Evolutionary conservation across 2,888 invertebrate species (phyloP), one percentile per base, ranked within the genome.

Genomic region (Cephalotes varians): DNA sequence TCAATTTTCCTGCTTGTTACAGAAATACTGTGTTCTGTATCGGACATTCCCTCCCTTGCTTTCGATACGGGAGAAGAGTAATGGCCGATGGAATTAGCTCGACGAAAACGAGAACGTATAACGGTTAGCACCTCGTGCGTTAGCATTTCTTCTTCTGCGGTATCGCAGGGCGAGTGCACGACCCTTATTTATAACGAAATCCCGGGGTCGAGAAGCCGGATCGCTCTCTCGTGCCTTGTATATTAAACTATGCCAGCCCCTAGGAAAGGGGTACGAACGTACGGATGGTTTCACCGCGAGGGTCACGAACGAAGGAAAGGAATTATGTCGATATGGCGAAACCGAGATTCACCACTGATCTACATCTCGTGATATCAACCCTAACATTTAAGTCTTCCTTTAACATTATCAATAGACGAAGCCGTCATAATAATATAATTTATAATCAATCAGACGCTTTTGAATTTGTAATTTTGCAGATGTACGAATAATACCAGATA

Each of bases 161-260:
- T 73, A 67, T 83, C 56, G 31, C 64, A 28, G 47, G 51, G 64
- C 25, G 81, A 28, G 47, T 21, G 10, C 73, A 37, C 72, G 73
- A 80, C 73, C 74, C 84, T 85, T 71, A 79, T 79, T 77, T 79
- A 69, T 56, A 85, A 81, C 86, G 77, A 88, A 88, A 88, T 88
- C 88, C 88, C 76, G 80, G 81, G 76, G 82, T 79, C 87, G 77
- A 79, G 69, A 79, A 71, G 77, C 82, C 81, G 86, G 88, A 91
- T 93, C 91, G 91, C 93, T 91, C 93, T 91, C 93, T 81, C 85
- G 92, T 91, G 93, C 85, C 91, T 89, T 91, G 91, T 93, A 93
- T 91, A 92, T 93, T 93, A 93, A 71, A 93, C 92, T 93, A 93
- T 90, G 87, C 74, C 87, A 84, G 80, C 81, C 89, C 76, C 65